Evolutionary conservation across 2,797 vertebrate genomes (phyloP).

Genomic region (Leucoraja ocellata): DNA sequence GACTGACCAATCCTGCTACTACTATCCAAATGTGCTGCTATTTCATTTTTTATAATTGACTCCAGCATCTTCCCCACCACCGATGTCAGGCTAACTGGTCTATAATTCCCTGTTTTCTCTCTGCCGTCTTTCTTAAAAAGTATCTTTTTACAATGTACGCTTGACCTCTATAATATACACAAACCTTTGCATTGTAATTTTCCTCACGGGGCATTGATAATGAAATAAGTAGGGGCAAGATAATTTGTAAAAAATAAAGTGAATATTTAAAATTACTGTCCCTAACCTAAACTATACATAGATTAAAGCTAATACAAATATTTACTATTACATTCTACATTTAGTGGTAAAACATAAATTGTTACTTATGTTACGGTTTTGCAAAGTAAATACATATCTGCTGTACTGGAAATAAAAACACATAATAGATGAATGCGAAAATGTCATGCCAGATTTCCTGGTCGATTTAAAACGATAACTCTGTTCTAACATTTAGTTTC

Average conservation of each 20-base stretch:
- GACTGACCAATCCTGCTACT: too few species aligned
- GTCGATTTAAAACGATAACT: not conserved
- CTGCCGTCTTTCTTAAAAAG: too few species aligned
- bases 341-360: not conserved
- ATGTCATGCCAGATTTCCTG: not conserved
- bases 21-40: too few species aligned
- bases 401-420: not conserved
- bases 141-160: not conserved
- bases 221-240: not conserved
- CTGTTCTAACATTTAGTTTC: not conserved
- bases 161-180: not conserved
- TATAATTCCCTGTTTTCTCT: too few species aligned
- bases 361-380: not conserved
- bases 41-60: too few species aligned
- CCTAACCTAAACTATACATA: not conserved
- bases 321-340: not conserved
- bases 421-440: not conserved
- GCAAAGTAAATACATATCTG: not conserved
- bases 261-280: not conserved
- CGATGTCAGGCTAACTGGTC: too few species aligned
- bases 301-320: not conserved
- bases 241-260: not conserved
- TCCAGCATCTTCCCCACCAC: too few species aligned
- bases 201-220: not conserved
- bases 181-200: not conserved